Evolutionary conservation across 2,113 vertebrate species (phyloP).

Genomic region (Etheostoma spectabile): DNA sequence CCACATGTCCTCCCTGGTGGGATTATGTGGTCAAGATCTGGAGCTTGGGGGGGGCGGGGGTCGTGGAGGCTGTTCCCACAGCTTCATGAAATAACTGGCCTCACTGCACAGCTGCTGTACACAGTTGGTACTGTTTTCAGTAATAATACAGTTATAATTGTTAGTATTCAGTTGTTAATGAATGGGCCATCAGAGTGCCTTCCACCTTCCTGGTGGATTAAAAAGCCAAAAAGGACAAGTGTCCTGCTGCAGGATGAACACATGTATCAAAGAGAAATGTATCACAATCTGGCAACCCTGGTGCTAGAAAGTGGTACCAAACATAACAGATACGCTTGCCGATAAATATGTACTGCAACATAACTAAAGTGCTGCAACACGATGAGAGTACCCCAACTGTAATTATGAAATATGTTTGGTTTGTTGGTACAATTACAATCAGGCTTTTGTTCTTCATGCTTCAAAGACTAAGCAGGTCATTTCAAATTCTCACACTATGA

Average conservation of each 20-base stretch:
- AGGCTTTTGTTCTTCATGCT: slow-evolving; percentile 14
- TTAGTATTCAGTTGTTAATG: background rate
- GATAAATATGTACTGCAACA: background rate
- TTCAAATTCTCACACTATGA: slow-evolving; percentile 20
- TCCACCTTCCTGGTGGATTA: background rate
- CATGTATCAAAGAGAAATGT: background rate
- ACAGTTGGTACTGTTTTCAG: background rate
- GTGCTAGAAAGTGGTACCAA: background rate
- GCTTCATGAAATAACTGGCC: slow-evolving; percentile 32
- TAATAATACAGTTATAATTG: background rate
- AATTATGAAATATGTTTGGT: slow-evolving; percentile 8
- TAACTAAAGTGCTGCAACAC: background rate
- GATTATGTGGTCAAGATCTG: slow-evolving; percentile 54
- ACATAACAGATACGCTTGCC: background rate
- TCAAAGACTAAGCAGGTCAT: slow-evolving; percentile 30
- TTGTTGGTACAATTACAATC: background rate
- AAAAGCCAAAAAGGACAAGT: background rate
- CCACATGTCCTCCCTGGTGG: slow-evolving; percentile 53
- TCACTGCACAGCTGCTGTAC: slow-evolving; percentile 4
- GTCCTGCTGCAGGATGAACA: background rate
- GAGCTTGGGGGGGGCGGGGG: background rate
- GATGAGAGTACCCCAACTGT: background rate
- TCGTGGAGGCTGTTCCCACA: slow-evolving; percentile 47
- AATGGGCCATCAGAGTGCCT: background rate
- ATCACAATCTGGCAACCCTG: background rate